Evolutionary conservation across 2,888 invertebrate species (phyloP).

Genomic region (Volucella bombylans): DNA sequence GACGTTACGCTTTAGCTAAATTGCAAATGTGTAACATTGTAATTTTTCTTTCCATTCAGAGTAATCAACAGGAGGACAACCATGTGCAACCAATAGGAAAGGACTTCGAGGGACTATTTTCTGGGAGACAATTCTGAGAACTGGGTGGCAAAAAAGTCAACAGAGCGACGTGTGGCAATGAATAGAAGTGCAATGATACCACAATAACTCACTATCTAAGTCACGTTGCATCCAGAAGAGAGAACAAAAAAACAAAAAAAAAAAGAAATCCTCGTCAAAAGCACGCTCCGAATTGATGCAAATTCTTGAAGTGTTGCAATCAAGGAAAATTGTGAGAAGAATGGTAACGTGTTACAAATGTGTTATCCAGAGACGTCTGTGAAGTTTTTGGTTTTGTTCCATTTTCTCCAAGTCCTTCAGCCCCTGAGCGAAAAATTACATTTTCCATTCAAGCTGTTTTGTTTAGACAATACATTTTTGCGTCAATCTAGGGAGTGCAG

Average conservation of each 20-base stretch:
- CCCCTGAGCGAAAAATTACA: not conserved
- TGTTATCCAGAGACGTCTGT: not conserved
- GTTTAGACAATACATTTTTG: too few relatives aligned
- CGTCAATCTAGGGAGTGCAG: too few relatives aligned
- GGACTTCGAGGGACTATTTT: slow-evolving; percentile 17
- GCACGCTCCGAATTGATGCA: slow-evolving; percentile 66
- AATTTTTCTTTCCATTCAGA: slow-evolving; percentile 66
- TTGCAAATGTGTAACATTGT: slow-evolving; percentile 69
- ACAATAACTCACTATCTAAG: slow-evolving; percentile 69
- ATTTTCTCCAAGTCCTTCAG: not conserved
- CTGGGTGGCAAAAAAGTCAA: slow-evolving; percentile 56
- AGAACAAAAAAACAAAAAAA: not conserved
- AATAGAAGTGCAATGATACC: slow-evolving; percentile 64
- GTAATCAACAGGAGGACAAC: slow-evolving; percentile 60
- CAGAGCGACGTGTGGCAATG: slow-evolving; percentile 53
- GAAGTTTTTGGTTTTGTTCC: not conserved
- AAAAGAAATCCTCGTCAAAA: slow-evolving; percentile 27
- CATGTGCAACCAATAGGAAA: slow-evolving; percentile 41
- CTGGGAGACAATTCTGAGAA: slow-evolving; percentile 25
- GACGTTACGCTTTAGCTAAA: slow-evolving; percentile 51
- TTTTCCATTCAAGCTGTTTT: not conserved
- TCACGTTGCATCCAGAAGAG: slow-evolving; percentile 46
- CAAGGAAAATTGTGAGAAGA: slow-evolving; percentile 27
- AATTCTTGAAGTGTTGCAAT: slow-evolving; percentile 71
- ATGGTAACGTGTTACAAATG: not conserved